Conservation (phyloP, 2,113 vertebrate genomes). For the Muscicapa adusta region DNA sequence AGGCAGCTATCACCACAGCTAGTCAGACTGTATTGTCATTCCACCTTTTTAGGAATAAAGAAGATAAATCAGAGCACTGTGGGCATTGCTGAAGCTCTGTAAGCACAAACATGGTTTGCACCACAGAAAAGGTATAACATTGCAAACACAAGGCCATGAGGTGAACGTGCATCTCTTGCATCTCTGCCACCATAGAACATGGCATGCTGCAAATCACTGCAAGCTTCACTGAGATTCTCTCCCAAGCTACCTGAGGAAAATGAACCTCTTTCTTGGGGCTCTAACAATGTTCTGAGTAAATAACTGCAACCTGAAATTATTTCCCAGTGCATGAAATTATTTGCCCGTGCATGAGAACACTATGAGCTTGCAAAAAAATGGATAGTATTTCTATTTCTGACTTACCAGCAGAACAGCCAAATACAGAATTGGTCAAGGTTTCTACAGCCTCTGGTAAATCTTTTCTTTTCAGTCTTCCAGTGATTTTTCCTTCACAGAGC, state of each 20-base stretch:
- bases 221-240: background rate
- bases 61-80: background rate
- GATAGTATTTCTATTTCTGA: background rate
- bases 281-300: background rate
- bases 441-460: background rate
- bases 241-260: background rate
- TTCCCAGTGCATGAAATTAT: too few species aligned
- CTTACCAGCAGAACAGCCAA: background rate
- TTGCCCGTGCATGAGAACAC: background rate
- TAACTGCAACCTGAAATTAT: background rate
- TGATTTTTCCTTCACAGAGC: background rate
- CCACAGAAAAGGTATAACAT: background rate
- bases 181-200: background rate
- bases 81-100: background rate
- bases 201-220: background rate
- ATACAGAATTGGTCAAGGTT: background rate
- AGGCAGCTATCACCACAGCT: background rate
- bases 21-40: background rate
- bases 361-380: background rate
- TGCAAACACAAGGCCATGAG: background rate
- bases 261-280: background rate
- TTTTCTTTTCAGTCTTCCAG: background rate
- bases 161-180: background rate
- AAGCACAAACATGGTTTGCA: background rate
- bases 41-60: background rate